Conservation (phyloP, 2,888 invertebrate species). For the Drosophila ezoana region DNA sequence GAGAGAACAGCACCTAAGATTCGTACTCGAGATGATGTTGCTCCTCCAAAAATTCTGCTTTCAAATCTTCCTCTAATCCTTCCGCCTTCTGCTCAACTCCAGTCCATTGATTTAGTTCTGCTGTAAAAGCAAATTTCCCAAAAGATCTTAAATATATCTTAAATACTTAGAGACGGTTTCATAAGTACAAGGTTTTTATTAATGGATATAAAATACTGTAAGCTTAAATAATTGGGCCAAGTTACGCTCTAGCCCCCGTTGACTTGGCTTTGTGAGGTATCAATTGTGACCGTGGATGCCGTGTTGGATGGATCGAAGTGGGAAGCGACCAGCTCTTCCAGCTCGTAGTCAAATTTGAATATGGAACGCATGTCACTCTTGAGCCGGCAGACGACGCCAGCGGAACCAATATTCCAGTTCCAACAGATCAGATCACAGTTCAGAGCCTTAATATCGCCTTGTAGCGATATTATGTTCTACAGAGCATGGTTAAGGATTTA, state of each 20-base stretch:
- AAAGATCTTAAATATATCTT: not conserved
- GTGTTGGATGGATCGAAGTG: constrained; percentile 82
- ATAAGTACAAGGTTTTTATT: constrained; percentile 32
- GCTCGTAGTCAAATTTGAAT: constrained; percentile 73
- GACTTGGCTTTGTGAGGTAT: constrained; percentile 17
- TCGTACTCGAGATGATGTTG: too few species aligned
- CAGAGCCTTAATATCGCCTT: constrained; percentile 86
- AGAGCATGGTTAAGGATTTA: too few species aligned
- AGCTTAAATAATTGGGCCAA: constrained; percentile 2
- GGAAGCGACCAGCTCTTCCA: constrained; percentile 81
- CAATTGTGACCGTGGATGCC: constrained; percentile 70
- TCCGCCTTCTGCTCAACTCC: not conserved
- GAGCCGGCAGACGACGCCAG: constrained; percentile 82
- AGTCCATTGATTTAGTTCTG: too few species aligned
- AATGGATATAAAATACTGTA: constrained; percentile 39
- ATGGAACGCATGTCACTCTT: constrained; percentile 67
- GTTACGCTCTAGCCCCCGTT: not conserved
- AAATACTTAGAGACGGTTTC: too few species aligned
- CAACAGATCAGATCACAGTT: constrained; percentile 86
- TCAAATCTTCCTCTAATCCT: not conserved
- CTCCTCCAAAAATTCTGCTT: too few species aligned
- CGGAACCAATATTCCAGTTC: constrained; percentile 85
- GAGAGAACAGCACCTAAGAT: too few species aligned
- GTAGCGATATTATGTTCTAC: constrained; percentile 86
- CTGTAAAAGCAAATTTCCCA: too few species aligned